Percentiles rank a stretch among this genome's conserved stretches.
Conservation (phyloP, 2,888 invertebrate genomes). For the Glyphotaelius pellucidus region DNA sequence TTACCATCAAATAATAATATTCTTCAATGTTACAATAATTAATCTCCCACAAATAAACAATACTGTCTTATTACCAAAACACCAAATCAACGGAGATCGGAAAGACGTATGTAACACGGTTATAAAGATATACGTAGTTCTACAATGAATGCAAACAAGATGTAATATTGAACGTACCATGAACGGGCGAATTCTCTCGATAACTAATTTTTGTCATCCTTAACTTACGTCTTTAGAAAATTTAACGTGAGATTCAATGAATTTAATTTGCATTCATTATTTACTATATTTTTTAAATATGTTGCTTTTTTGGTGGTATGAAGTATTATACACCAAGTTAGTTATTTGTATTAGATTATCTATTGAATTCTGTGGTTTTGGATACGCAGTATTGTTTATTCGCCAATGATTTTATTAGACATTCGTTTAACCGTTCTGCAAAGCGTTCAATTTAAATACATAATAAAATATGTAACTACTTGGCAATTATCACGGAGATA, state of each 20-base stretch:
- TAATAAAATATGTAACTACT: conserved; percentile 2
- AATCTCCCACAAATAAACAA: background rate
- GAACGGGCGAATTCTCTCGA: background rate
- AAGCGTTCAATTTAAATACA: background rate
- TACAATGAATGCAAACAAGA: no score
- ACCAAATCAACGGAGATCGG: background rate
- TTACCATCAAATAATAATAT: background rate
- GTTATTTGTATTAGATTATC: background rate
- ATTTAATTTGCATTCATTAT: no score
- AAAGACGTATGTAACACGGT: background rate
- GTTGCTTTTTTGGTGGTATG: background rate
- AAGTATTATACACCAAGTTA: background rate
- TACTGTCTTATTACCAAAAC: background rate
- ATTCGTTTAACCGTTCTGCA: background rate
- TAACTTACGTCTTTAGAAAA: background rate
- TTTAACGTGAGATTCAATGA: background rate
- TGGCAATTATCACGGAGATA: background rate
- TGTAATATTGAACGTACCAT: background rate
- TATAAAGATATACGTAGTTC: background rate
- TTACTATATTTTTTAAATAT: no score
- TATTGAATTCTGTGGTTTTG: background rate
- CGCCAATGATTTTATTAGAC: background rate
- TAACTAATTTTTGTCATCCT: background rate
- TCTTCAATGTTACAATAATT: background rate
- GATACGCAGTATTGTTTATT: background rate